phyloP scores from a whole-genome alignment of 2,888 invertebrate species.

The Pseudeuparius sepicola region DNA sequence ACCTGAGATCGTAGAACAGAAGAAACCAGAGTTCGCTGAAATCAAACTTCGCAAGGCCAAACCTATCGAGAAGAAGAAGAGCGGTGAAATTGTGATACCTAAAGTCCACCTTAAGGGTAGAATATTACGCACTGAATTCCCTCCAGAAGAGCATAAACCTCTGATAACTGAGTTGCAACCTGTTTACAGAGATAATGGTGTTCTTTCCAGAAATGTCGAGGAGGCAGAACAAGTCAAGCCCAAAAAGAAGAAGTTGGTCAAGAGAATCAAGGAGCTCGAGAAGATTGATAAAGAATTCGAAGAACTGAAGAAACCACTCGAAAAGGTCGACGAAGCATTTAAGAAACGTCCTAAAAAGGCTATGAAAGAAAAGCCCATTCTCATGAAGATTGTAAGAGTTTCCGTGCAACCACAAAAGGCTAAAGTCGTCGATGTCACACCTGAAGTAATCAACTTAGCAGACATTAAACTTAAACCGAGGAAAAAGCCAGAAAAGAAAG shows the following conservation, averaged over 20 bases:
- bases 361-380: slow-evolving; percentile 29
- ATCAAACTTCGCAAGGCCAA: slow-evolving; percentile 47
- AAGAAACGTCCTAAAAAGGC: slow-evolving; percentile 31
- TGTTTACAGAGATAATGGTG: slow-evolving; percentile 34
- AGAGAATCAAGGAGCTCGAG: slow-evolving; percentile 29
- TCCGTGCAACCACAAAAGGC: slow-evolving; percentile 44
- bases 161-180: slow-evolving; percentile 34
- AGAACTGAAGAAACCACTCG: slow-evolving; percentile 27
- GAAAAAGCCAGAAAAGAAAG: slow-evolving; percentile 28
- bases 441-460: slow-evolving; percentile 48
- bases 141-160: slow-evolving; percentile 31
- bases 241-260: slow-evolving; percentile 33
- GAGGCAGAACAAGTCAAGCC: slow-evolving; percentile 37
- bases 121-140: slow-evolving; percentile 46
- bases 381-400: slow-evolving; percentile 28
- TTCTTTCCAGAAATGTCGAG: slow-evolving; percentile 41
- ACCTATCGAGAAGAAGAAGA: slow-evolving; percentile 26
- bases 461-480: slow-evolving; percentile 50
- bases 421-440: slow-evolving; percentile 45
- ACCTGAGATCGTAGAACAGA: slow-evolving; percentile 45
- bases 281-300: slow-evolving; percentile 31
- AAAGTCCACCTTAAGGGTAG: slow-evolving; percentile 61
- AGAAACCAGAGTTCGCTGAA: slow-evolving; percentile 54
- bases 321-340: slow-evolving; percentile 28
- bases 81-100: slow-evolving; percentile 41